These are phyloP conservation scores for Mus musculus DNA, from an alignment of 2,113 vertebrate species.

Conservation along the genomic window DNA sequence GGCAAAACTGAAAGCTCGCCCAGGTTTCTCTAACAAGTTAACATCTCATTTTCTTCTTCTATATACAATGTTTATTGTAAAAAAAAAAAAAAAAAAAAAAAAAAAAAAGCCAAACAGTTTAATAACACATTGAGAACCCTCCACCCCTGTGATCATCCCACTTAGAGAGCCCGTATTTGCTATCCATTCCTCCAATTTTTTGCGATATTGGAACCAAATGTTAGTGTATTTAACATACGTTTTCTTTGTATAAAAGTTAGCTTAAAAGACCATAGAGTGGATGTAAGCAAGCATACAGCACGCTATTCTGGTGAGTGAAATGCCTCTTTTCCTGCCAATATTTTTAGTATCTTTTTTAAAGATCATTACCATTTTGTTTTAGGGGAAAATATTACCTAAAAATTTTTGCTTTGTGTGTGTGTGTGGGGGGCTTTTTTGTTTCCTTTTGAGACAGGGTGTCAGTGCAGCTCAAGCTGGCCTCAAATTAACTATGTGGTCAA, in stretches of 20 bases:
- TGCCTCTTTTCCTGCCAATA: not conserved
- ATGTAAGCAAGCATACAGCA: not conserved
- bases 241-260: conserved; percentile 17
- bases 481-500: not conserved
- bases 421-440: not conserved
- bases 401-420: conserved; percentile 9
- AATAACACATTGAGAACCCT: conserved; percentile 2
- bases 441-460: not conserved
- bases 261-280: not conserved
- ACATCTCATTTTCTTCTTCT: conserved; percentile 3
- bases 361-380: conserved; percentile 7
- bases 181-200: not conserved
- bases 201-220: conserved; percentile 28
- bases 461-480: not conserved
- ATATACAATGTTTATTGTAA: not conserved
- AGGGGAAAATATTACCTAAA: conserved; percentile 36
- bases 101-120: not conserved
- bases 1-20: not conserved
- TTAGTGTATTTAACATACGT: not conserved
- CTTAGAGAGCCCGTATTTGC: not conserved
- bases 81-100: conserved; percentile 57
- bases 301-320: not conserved
- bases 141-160: not conserved
- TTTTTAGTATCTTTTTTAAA: not conserved
- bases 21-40: not conserved